Percentiles rank a stretch among this genome's conserved stretches.
Evolutionary conservation across 2,797 vertebrate genomes (phyloP).

Genomic region (Siniperca undulata): DNA sequence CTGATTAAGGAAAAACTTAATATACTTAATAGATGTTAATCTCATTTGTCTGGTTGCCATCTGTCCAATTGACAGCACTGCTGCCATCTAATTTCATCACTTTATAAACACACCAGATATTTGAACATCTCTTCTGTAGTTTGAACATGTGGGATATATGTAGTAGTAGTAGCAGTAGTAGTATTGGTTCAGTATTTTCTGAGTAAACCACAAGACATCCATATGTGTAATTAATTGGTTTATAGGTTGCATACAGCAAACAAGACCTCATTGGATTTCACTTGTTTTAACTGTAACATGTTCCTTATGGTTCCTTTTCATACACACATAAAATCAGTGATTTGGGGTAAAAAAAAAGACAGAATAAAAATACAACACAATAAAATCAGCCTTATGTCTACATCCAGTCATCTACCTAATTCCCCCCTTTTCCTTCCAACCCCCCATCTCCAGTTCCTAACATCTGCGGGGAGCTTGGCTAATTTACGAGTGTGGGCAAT

Average conservation of each 20-base stretch:
- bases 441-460: conserved; percentile 58
- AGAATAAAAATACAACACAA: conserved; percentile 61
- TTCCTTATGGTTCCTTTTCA: conserved; percentile 47
- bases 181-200: conserved; percentile 5
- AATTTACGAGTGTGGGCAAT: conserved; percentile 87
- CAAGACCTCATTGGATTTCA: conserved; percentile 16
- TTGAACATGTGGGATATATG: neutral
- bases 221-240: conserved; percentile 30
- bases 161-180: neutral
- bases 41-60: neutral
- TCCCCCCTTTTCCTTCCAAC: neutral
- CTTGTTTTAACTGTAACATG: conserved; percentile 32
- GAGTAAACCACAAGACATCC: neutral
- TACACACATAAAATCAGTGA: conserved; percentile 53
- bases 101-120: neutral
- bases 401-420: conserved; percentile 56
- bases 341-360: conserved; percentile 2
- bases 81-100: neutral
- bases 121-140: neutral
- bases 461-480: conserved; percentile 81
- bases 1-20: neutral
- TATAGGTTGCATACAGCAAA: conserved; percentile 16
- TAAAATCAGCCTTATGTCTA: conserved; percentile 61
- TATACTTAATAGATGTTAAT: neutral
- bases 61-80: neutral